Base-by-base conservation (phyloP, 2,113 vertebrate genomes). In the Saiga tatarica region DNA sequence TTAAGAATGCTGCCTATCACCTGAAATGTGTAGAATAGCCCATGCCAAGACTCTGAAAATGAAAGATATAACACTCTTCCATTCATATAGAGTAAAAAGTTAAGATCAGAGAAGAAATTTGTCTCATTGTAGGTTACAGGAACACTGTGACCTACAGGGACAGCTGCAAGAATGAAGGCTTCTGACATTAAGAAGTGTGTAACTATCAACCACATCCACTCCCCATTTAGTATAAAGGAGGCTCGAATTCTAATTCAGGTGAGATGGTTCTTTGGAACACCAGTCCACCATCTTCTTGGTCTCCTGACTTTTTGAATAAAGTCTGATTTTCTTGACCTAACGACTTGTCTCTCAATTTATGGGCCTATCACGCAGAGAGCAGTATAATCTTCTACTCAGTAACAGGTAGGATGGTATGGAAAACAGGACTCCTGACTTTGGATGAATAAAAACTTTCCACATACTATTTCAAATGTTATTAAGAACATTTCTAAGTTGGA, bases 331-430 rank as follows among this genome's bases (percentile, higher is more conserved):
- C 47, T 23, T 52, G 17, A 33, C 30, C 78, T 52, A 52, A 81
- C 0, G 3, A 52, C 47, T n/a, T 1, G 0, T 53, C 19, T 81
- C 10, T 82, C 47, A 52, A 3, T n/a, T 52, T n/a, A 7, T 3
- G 2, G 30, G 17, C 30, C 30, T 82, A n/a, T 82, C 16, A 13
- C 0, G 0, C 17, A 82, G 47, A 21, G 0, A 52, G 79, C 47
- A 82, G 6, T 13, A 7, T 7, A 28, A 82, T 52, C 17, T 81
- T 81, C 16, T 33, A 82, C 11, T 82, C 10, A 16, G 4, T 53
- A 82, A 52, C 47, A n/a, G 14, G n/a, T 5, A 88, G 4, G 10
- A 14, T 36, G 6, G 17, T 26, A 42, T 60, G 5, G 13, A 86
- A 97, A 87, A 86, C 1, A 47, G 12, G 17, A 53, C 15, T 87